Evolutionary conservation across 2,797 vertebrate species (phyloP).

Genomic region (Sphaeramia orbicularis): DNA sequence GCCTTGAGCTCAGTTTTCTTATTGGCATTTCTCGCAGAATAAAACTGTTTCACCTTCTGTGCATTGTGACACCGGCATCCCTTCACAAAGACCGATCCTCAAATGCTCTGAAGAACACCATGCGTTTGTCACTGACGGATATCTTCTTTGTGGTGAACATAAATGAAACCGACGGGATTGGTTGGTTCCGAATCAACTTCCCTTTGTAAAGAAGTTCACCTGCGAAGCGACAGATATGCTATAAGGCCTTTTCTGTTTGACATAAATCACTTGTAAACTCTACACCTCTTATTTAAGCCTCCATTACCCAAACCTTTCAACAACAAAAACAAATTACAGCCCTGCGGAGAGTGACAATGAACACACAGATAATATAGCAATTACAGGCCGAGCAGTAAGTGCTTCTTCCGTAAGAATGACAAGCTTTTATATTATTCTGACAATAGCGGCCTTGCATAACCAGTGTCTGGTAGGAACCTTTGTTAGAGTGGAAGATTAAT

Average conservation of each 20-base stretch:
- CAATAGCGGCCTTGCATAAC: slow-evolving; percentile 37
- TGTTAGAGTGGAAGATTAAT: slow-evolving; percentile 59
- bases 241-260: neutral
- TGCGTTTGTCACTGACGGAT: slow-evolving; percentile 19
- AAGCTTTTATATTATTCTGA: slow-evolving; percentile 44
- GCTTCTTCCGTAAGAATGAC: slow-evolving; percentile 14
- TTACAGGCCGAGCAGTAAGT: slow-evolving; percentile 31
- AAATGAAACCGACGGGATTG: slow-evolving; percentile 22
- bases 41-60: slow-evolving; percentile 19
- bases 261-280: too few species aligned
- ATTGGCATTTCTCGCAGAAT: slow-evolving; percentile 18
- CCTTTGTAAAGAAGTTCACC: neutral
- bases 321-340: slow-evolving; percentile 41
- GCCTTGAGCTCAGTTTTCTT: slow-evolving; percentile 16
- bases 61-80: slow-evolving; percentile 15
- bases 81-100: slow-evolving; percentile 10
- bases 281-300: slow-evolving; percentile 6
- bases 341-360: slow-evolving; percentile 25
- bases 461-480: slow-evolving; percentile 33
- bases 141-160: slow-evolving; percentile 14
- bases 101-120: slow-evolving; percentile 25
- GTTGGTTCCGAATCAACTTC: slow-evolving; percentile 7
- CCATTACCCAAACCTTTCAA: slow-evolving; percentile 21
- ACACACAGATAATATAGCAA: slow-evolving; percentile 38
- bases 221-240: neutral